Conservation (phyloP, 2,113 vertebrate species). For the Chaetodon auriga region DNA sequence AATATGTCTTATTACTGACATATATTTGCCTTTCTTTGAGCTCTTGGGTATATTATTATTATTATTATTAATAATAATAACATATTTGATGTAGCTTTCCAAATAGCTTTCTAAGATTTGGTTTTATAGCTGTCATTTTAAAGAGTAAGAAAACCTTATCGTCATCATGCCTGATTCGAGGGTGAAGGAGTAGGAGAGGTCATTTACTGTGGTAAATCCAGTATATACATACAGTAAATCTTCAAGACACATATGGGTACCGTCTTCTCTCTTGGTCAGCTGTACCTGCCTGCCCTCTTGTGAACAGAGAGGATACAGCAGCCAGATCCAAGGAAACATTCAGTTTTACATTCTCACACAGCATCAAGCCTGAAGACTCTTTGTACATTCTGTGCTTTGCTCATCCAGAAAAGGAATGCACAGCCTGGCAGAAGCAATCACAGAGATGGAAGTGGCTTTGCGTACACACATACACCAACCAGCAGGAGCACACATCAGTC, state of each 20-base stretch:
- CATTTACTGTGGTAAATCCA: background rate
- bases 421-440: background rate
- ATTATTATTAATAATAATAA: too few relatives aligned
- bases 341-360: background rate
- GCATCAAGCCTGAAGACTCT: background rate
- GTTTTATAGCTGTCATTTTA: background rate
- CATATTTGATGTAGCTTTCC: background rate
- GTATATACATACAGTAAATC: background rate
- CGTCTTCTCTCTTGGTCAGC: background rate
- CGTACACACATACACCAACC: background rate
- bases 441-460: background rate
- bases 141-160: background rate
- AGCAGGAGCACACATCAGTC: constrained; percentile 6
- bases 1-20: background rate
- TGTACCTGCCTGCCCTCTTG: constrained; percentile 66
- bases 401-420: background rate
- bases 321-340: background rate
- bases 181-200: background rate
- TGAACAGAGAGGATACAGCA: constrained; percentile 38
- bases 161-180: background rate
- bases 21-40: background rate
- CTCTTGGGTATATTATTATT: background rate
- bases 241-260: background rate
- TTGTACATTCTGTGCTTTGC: background rate
- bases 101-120: background rate